Conservation (phyloP, 2,797 vertebrate species). For the Pantherophis alleghaniensis region DNA sequence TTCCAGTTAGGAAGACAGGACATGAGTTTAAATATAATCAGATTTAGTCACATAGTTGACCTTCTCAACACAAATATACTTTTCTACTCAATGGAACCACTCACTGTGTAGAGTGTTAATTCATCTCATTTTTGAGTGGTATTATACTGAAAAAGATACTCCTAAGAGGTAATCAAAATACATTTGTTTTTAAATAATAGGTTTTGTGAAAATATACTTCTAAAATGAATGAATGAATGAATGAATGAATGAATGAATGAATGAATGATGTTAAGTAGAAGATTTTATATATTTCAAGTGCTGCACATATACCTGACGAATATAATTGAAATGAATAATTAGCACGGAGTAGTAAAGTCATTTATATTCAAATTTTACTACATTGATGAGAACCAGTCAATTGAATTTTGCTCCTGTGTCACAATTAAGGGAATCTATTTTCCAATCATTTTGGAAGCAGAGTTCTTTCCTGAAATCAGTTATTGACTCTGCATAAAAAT, state of each 20-base stretch:
- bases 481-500: not conserved
- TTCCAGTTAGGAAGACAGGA: not conserved
- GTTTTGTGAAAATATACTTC: not conserved
- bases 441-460: constrained; percentile 2
- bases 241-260: not conserved
- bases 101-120: not conserved
- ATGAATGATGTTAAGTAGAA: not conserved
- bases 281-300: constrained; percentile 15
- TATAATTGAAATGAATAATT: not conserved
- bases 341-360: not conserved
- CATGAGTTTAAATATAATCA: not conserved
- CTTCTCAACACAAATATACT: not conserved
- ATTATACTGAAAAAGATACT: not conserved
- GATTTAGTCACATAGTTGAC: not conserved
- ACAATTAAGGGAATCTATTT: not conserved
- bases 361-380: constrained; percentile 14
- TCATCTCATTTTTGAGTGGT: not conserved
- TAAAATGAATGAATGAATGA: not conserved
- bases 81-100: not conserved
- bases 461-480: not conserved
- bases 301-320: constrained; percentile 24
- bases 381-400: not conserved
- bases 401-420: not conserved
- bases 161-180: not conserved
- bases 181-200: not conserved